These are phyloP conservation scores for Etheostoma spectabile DNA, from an alignment of 2,113 vertebrate genomes.

Conservation along the genomic window DNA sequence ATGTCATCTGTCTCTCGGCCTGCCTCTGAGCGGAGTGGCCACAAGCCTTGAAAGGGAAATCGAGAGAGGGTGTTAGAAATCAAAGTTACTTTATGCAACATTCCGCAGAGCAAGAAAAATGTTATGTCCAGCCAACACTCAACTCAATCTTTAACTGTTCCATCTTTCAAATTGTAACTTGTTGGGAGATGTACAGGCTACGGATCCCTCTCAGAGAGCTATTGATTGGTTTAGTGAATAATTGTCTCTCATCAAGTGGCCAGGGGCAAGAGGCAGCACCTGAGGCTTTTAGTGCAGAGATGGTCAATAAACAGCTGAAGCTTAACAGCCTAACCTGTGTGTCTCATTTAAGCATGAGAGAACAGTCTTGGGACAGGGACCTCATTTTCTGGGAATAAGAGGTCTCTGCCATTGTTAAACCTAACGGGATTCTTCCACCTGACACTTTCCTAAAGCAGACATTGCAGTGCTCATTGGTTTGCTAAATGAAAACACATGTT, in stretches of 20 bases:
- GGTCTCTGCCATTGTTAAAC: slow-evolving; percentile 35
- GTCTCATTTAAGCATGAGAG: slow-evolving; percentile 53
- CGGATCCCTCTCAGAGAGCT: slow-evolving; percentile 19
- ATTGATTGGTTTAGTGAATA: slow-evolving; percentile 72
- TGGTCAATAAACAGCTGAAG: slow-evolving; percentile 72
- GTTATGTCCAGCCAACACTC: background rate
- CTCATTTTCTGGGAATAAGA: slow-evolving; percentile 59
- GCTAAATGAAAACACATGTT: slow-evolving; percentile 60
- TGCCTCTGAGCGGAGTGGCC: slow-evolving; percentile 94
- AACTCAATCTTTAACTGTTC: slow-evolving; percentile 24
- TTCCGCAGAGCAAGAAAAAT: slow-evolving; percentile 23
- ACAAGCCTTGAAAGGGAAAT: slow-evolving; percentile 86
- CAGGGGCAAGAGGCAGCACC: slow-evolving; percentile 43
- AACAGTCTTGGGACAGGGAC: slow-evolving; percentile 41
- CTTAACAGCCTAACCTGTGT: slow-evolving; percentile 60
- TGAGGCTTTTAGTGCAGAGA: slow-evolving; percentile 56
- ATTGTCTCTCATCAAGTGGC: slow-evolving; percentile 62
- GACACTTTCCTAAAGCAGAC: slow-evolving; percentile 18
- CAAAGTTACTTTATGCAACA: slow-evolving; percentile 4
- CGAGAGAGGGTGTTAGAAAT: slow-evolving; percentile 1
- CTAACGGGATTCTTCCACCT: slow-evolving; percentile 32
- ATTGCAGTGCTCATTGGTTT: slow-evolving; percentile 5
- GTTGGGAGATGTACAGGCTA: slow-evolving; percentile 22
- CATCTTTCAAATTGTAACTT: slow-evolving; percentile 43
- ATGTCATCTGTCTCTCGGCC: slow-evolving; percentile 94